Percentiles rank a stretch among this genome's conserved stretches.
Evolutionary conservation across 2,888 invertebrate species (phyloP).

Genomic region (Drosophila maculinotata): DNA sequence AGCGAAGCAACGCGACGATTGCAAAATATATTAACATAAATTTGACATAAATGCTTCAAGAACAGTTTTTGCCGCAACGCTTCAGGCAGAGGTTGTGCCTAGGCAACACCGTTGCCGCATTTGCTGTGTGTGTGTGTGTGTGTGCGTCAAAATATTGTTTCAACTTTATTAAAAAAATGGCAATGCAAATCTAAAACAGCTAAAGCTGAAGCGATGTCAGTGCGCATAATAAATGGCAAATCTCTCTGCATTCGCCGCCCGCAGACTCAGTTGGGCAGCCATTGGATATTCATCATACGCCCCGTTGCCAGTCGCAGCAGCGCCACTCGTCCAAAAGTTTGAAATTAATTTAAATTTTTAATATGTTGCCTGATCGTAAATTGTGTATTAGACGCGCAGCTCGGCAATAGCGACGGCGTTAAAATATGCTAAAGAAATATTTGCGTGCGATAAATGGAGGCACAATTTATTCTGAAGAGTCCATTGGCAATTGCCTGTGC

Average conservation of each 20-base stretch:
- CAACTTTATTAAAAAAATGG: slow-evolving; percentile 80
- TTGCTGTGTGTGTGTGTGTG: slow-evolving; percentile 16
- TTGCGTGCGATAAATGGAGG: slow-evolving; percentile 10
- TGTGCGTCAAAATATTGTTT: slow-evolving; percentile 72
- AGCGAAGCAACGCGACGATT: slow-evolving; percentile 66
- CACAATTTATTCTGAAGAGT: slow-evolving; percentile 12
- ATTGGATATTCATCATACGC: slow-evolving; percentile 64
- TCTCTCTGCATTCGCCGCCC: slow-evolving; percentile 20
- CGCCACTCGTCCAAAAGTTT: slow-evolving; percentile 49
- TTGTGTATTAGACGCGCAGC: slow-evolving; percentile 41
- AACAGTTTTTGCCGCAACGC: slow-evolving; percentile 51
- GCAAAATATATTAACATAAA: slow-evolving; percentile 82
- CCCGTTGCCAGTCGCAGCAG: slow-evolving; percentile 29
- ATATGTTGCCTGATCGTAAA: slow-evolving; percentile 63
- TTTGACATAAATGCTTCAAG: slow-evolving; percentile 80
- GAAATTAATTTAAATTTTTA: slow-evolving; percentile 77
- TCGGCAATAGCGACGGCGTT: not conserved
- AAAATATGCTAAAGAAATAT: slow-evolving; percentile 32
- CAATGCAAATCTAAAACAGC: slow-evolving; percentile 59
- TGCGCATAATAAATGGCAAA: slow-evolving; percentile 64
- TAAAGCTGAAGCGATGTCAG: slow-evolving; percentile 47
- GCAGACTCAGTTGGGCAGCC: slow-evolving; percentile 27
- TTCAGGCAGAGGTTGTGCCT: slow-evolving; percentile 25
- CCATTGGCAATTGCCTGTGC: not conserved
- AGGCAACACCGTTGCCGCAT: slow-evolving; percentile 5